A percentile compares a stretch with the other conserved stretches of the same genome.
These are phyloP conservation scores for Isoperla grammatica DNA, from an alignment of 2,888 invertebrate genomes.

Conservation along the genomic window DNA sequence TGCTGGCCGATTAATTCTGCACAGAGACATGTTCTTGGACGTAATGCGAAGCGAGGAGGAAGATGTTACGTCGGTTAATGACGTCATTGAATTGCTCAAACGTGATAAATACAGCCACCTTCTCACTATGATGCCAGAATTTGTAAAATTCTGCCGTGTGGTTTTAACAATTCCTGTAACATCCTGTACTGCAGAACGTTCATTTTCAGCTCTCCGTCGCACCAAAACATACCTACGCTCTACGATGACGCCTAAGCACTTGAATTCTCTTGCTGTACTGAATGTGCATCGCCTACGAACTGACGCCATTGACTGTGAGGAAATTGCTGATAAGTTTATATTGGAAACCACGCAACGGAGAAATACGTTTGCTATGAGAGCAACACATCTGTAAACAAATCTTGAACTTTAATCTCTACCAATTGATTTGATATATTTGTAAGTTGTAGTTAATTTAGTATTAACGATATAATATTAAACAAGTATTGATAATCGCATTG, in stretches of 20 bases:
- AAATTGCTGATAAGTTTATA: constrained; percentile 3
- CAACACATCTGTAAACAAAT: too few species aligned
- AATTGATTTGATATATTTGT: too few species aligned
- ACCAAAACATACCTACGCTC: constrained; percentile 25
- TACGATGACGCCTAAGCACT: constrained; percentile 22
- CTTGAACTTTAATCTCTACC: too few species aligned
- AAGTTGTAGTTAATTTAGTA: too few species aligned
- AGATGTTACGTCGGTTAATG: too few species aligned
- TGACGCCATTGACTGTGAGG: constrained; percentile 3
- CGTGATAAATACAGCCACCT: too few species aligned
- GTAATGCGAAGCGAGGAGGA: too few species aligned
- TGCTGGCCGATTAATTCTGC: too few species aligned
- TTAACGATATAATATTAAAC: too few species aligned
- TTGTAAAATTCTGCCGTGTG: neutral
- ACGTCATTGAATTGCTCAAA: too few species aligned
- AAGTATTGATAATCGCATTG: too few species aligned
- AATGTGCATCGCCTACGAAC: neutral
- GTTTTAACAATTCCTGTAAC: constrained; percentile 2
- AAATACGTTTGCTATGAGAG: constrained; percentile 5
- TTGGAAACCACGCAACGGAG: neutral
- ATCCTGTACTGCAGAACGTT: constrained; percentile 22
- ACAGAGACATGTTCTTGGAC: too few species aligned
- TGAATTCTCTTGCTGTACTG: constrained; percentile 21
- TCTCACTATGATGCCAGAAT: constrained; percentile 15
- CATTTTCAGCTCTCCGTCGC: constrained; percentile 25